phyloP scores from a whole-genome alignment of 2,797 vertebrate species.

The Tympanoctomys barrerae region DNA sequence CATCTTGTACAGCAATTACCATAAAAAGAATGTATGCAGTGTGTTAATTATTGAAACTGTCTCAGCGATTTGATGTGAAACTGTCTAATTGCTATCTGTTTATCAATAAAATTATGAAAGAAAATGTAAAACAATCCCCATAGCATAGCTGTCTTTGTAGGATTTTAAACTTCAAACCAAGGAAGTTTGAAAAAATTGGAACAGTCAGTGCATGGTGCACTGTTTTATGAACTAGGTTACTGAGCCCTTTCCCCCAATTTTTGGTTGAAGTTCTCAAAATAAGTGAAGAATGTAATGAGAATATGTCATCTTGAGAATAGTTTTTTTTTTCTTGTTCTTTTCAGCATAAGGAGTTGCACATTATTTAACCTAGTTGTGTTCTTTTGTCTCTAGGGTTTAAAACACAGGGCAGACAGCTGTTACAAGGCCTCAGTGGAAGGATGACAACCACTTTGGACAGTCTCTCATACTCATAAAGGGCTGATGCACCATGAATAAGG shows the following conservation, averaged over 20 bases:
- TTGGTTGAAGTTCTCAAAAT: neutral
- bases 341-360: too few species aligned
- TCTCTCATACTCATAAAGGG: neutral
- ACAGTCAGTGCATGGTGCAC: neutral
- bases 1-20: too few species aligned
- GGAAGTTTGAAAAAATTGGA: neutral
- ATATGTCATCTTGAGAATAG: neutral
- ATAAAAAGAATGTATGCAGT: too few species aligned
- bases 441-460: rapidly evolving
- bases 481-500: neutral
- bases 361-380: neutral
- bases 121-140: too few species aligned
- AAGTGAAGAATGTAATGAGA: neutral
- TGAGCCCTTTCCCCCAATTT: neutral
- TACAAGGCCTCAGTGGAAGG: neutral
- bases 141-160: too few species aligned
- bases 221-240: neutral
- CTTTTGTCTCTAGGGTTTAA: neutral
- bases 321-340: neutral
- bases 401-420: neutral
- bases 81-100: too few species aligned
- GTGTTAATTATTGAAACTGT: too few species aligned
- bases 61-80: too few species aligned
- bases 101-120: too few species aligned
- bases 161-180: neutral